phyloP scores from a whole-genome alignment of 2,113 vertebrate genomes.

The Chaenocephalus aceratus region DNA sequence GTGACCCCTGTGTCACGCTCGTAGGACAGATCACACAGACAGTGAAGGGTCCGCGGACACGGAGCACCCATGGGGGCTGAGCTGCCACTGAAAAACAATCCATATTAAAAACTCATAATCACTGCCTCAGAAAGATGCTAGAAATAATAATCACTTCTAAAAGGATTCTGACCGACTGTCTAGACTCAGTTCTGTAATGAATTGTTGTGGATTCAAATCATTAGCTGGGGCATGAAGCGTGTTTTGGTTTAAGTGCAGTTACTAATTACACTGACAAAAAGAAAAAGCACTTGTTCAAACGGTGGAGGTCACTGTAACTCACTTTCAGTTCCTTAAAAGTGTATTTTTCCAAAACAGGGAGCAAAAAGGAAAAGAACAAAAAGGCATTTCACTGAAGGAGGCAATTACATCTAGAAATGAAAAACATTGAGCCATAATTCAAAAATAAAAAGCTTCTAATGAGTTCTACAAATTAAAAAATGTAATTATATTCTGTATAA shows the following conservation, averaged over 20 bases:
- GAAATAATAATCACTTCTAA: slow-evolving; percentile 12
- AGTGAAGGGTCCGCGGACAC: slow-evolving; percentile 3
- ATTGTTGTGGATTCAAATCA: slow-evolving; percentile 42
- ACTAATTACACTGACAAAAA: slow-evolving; percentile 38
- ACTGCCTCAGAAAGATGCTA: slow-evolving; percentile 5
- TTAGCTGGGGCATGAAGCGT: neutral
- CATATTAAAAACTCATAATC: slow-evolving; percentile 30
- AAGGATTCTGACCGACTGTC: slow-evolving; percentile 32
- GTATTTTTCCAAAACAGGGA: neutral
- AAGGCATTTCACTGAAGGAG: neutral
- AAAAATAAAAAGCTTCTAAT: slow-evolving; percentile 5
- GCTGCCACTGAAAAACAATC: slow-evolving; percentile 13
- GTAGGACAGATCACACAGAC: slow-evolving; percentile 20
- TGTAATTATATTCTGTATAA: slow-evolving; percentile 9
- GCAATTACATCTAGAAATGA: slow-evolving; percentile 19
- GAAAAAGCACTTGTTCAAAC: slow-evolving; percentile 31
- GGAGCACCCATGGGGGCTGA: neutral
- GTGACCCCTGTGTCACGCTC: slow-evolving; percentile 36
- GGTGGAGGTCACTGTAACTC: slow-evolving; percentile 11
- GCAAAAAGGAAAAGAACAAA: neutral
- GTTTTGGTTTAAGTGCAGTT: slow-evolving; percentile 35
- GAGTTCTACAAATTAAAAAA: slow-evolving; percentile 30
- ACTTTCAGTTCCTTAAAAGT: neutral
- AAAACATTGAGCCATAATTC: neutral
- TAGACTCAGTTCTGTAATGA: slow-evolving; percentile 24